phyloP scores from a whole-genome alignment of 2,888 invertebrate genomes.

The Cephus pulcher region DNA sequence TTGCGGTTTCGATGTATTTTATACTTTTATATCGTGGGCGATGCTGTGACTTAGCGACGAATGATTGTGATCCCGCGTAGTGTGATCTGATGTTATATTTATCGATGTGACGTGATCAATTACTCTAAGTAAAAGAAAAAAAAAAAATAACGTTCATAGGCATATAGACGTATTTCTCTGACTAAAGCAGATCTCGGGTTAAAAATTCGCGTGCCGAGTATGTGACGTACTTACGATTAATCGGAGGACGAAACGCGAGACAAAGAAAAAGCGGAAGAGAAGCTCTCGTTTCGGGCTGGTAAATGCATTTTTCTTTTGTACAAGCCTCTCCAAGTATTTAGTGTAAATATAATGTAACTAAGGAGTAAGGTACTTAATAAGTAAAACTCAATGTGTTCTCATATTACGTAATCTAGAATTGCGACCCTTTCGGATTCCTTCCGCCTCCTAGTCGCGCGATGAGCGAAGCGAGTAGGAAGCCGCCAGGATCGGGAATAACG shows the following conservation, averaged over 20 bases:
- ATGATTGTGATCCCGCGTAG: constrained; percentile 49
- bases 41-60: constrained; percentile 40
- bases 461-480: neutral
- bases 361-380: constrained; percentile 37
- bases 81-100: constrained; percentile 49
- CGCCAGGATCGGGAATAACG: neutral
- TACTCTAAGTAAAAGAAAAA: neutral
- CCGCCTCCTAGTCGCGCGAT: neutral
- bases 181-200: neutral
- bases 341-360: constrained; percentile 6
- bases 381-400: constrained; percentile 45
- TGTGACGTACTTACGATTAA: neutral
- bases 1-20: constrained; percentile 53
- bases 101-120: constrained; percentile 40
- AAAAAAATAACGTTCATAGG: neutral
- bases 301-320: neutral
- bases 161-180: neutral
- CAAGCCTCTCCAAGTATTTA: neutral
- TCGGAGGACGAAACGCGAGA: neutral
- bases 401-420: constrained; percentile 14
- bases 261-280: neutral
- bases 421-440: neutral
- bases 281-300: neutral
- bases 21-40: constrained; percentile 63
- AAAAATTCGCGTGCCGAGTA: neutral